Evolutionary conservation across 2,888 invertebrate genomes (phyloP), one percentile per base, ranked within the genome.

Genomic region (Ophion costatus): DNA sequence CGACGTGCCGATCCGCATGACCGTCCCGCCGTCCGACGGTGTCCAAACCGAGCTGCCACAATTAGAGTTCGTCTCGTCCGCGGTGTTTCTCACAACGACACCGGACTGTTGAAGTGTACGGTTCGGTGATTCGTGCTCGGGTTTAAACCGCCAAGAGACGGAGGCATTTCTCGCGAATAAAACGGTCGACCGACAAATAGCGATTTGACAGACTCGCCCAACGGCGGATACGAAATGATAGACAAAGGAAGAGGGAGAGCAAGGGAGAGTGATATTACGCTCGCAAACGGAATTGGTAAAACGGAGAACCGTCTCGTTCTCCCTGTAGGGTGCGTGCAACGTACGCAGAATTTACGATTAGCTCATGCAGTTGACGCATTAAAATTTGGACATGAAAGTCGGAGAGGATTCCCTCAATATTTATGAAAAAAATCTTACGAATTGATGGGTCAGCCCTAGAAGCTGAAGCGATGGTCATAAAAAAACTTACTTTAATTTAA

Each of bases 261-360:
- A 45, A 45, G 45, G 45, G 64, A 80, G 56, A 70, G 33, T 61
- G 57, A 78, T 75, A 84, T 75, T 67, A 74, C 59, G 63, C 56
- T 66, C 59, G 70, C 45, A 57, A 78, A 73, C 74, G 70, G 70
- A 82, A 84, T 82, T 75, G 78, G 81, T 75, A 24, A 81, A 81
- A 81, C 42, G 67, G 69, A 45, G 22, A 74, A 75, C 70, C 67
- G 74, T 82, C 80, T 74, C 64, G 73, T 82, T 75, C 69, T 57
- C 64, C 29, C 67, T 51, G 45, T 42, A 82, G 70, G 71, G 29
- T 76, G 56, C 1, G 0, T 56, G 61, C 63, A 70, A 70, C n/a
- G n/a, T n/a, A n/a, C n/a, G n/a, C n/a, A 29, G 29, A 29, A 29
- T 29, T 4, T 29, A 29, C 29, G 29, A 4, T 4, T 29, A 29